phyloP scores from a whole-genome alignment of 2,797 vertebrate species.

The Acrossocheilus wenchowensis region DNA sequence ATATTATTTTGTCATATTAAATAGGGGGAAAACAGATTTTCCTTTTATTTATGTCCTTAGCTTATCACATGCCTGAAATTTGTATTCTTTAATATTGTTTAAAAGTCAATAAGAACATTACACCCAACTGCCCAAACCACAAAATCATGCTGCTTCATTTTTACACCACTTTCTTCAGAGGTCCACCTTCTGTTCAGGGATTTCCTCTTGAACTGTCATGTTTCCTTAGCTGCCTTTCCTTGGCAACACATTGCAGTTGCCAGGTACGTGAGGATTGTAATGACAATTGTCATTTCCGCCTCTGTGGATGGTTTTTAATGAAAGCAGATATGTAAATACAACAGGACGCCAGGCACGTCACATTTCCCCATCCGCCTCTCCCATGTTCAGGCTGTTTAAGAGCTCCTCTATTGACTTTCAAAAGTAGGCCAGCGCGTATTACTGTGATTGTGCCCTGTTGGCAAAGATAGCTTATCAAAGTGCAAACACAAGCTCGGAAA shows the following conservation, averaged over 20 bases:
- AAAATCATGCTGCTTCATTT: neutral
- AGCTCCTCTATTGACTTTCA: slow-evolving; percentile 71
- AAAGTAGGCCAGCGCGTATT: slow-evolving; percentile 74
- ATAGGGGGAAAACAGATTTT: neutral
- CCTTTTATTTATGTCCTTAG: neutral
- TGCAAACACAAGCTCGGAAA: slow-evolving; percentile 72
- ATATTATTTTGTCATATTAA: neutral
- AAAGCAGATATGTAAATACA: slow-evolving; percentile 68
- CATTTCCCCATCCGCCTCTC: slow-evolving; percentile 63
- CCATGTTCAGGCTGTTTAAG: slow-evolving; percentile 62
- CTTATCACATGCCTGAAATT: neutral
- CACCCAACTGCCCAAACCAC: neutral
- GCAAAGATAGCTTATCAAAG: slow-evolving; percentile 74
- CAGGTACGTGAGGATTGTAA: slow-evolving; percentile 69
- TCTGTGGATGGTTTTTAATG: slow-evolving; percentile 58
- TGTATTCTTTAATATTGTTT: neutral
- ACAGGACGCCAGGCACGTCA: slow-evolving; percentile 52
- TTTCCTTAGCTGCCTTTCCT: slow-evolving; percentile 53
- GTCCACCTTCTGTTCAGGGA: slow-evolving; percentile 44
- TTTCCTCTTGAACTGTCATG: slow-evolving; percentile 60
- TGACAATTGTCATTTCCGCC: slow-evolving; percentile 65
- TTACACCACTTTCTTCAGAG: neutral
- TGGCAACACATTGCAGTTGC: slow-evolving; percentile 57
- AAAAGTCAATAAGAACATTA: neutral
- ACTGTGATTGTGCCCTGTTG: slow-evolving; percentile 61